These are phyloP conservation scores for Vannuccia rotundouncinata DNA, from an alignment of 2,888 invertebrate genomes.

Conservation along the genomic window DNA sequence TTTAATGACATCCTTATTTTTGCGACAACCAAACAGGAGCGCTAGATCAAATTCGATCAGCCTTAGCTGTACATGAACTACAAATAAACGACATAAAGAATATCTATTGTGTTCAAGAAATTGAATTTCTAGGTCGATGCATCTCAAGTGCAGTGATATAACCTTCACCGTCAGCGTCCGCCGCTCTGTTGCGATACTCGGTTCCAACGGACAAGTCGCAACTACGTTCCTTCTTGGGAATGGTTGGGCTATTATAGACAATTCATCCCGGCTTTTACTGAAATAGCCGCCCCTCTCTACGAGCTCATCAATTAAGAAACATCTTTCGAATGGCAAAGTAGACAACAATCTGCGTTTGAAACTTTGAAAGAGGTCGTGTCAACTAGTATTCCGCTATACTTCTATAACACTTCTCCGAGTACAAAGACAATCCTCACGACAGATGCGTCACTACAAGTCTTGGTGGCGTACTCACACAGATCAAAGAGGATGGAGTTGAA, in stretches of 20 bases:
- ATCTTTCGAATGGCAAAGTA: neutral
- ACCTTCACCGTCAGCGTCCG: conserved; percentile 2
- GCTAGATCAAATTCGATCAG: neutral
- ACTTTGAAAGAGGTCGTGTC: neutral
- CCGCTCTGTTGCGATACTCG: neutral
- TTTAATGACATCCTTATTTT: conserved; percentile 30
- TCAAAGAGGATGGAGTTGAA: conserved; percentile 32
- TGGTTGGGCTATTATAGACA: conserved; percentile 24
- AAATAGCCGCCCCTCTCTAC: neutral
- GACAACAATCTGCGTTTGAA: neutral
- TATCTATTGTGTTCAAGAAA: neutral
- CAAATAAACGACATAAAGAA: neutral
- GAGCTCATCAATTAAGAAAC: neutral
- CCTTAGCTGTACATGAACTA: neutral
- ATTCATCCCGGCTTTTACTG: neutral
- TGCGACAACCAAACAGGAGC: neutral
- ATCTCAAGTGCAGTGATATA: conserved; percentile 2
- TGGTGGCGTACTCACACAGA: conserved; percentile 18
- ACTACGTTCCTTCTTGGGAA: conserved; percentile 25
- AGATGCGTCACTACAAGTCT: conserved; percentile 11
- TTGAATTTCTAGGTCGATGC: conserved; percentile 32
- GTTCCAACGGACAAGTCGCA: neutral
- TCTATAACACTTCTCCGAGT: neutral
- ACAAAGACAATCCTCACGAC: conserved; percentile 14
- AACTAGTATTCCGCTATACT: neutral